Base-by-base conservation (phyloP, 1,140 invertebrate species). In the Heliconius hermathena region DNA sequence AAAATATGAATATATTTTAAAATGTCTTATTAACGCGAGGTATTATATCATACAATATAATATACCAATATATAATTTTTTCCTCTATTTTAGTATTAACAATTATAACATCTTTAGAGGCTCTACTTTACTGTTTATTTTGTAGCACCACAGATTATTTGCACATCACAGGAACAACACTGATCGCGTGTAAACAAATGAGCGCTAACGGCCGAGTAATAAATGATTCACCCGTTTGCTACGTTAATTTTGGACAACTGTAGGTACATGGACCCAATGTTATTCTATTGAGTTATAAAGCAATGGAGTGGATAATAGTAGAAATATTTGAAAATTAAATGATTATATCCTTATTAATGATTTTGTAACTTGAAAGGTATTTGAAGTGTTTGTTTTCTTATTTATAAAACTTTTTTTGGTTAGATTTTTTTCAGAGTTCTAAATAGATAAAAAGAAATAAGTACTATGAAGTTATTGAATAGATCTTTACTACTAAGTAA, bases 121-220 rank as follows among this genome's bases (percentile, higher is more conserved):
- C 60, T 66, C 26, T 4, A 66, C 60, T 29, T 26, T 29, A 11
- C 13, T 66, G 60, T 66, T 66, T 66, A 66, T 29, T 29, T 66
- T 66, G 60, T 6, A 66, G 2, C 22, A 66, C 60, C 60, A 16
- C 60, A 29, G 26, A 66, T 66, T 66, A 66, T 66, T 66, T 66
- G 26, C 26, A 66, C 60, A 66, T 66, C 60, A 16, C 60, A 26
- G 60, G 26, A 29, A 66, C 60, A 66, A 29, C 22, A 29, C 9
- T 66, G 26, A 66, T 66, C 60, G 26, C 60, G 13, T 66, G 60
- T 66, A 66, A 66, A 66, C 60, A 66, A 66, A 66, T 66, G 60
- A 66, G 60, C 26, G 60, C 60, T 66, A 66, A 66, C 60, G 60
- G 60, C 60, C 60, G 60, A 66, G 60, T 66, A 66, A 66, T 66